Evolutionary conservation across 2,888 invertebrate genomes (phyloP).

Genomic region (Plutella xylostella): DNA sequence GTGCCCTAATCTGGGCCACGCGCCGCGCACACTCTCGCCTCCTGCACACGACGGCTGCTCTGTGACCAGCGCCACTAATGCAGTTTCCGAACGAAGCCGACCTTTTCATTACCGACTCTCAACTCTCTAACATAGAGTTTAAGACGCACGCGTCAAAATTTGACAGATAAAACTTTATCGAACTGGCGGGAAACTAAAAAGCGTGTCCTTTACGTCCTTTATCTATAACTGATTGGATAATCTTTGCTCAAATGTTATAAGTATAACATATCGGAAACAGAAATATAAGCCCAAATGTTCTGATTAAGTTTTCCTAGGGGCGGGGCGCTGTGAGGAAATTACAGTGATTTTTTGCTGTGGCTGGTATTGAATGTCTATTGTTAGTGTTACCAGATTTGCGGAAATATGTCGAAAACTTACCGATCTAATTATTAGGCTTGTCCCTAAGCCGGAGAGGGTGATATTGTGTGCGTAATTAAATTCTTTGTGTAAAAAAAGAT

Average conservation of each 20-base stretch:
- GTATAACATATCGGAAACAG: conserved; percentile 67
- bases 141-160: conserved; percentile 29
- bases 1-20: conserved; percentile 61
- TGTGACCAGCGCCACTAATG: conserved; percentile 34
- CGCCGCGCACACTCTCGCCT: conserved; percentile 51
- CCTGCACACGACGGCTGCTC: conserved; percentile 55
- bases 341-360: conserved; percentile 58
- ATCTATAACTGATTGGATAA: conserved; percentile 71
- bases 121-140: conserved; percentile 24
- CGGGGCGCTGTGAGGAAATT: conserved; percentile 49
- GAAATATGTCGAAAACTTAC: conserved; percentile 52
- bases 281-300: conserved; percentile 54
- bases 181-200: conserved; percentile 41
- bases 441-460: conserved; percentile 29
- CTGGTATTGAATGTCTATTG: conserved; percentile 50
- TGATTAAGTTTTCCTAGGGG: conserved; percentile 63
- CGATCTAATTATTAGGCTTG: conserved; percentile 62
- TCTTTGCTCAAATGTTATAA: conserved; percentile 66
- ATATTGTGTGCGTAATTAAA: too few relatives aligned
- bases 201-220: conserved; percentile 67
- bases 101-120: conserved; percentile 27
- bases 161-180: conserved; percentile 31
- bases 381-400: conserved; percentile 42
- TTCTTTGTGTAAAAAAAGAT: too few relatives aligned
- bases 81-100: conserved; percentile 17